A percentile compares a stretch with the other conserved stretches of the same genome.
phyloP scores from a whole-genome alignment of 2,888 invertebrate species.

The Drosophila gaucha region DNA sequence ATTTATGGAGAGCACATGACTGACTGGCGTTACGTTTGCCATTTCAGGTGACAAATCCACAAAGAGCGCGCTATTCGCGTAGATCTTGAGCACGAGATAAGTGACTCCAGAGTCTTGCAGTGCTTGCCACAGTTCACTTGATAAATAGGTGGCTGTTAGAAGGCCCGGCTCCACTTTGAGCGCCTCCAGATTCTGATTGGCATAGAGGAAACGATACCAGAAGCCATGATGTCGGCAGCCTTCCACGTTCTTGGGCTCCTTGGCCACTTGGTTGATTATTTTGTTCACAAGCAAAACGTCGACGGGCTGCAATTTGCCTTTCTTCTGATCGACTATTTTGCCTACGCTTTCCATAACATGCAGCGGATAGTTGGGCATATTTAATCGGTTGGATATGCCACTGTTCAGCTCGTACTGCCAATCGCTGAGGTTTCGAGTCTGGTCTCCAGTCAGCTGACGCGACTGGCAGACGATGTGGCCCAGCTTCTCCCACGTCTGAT shows the following conservation, averaged over 20 bases:
- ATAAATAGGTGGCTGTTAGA: constrained; percentile 16
- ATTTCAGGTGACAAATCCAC: neutral
- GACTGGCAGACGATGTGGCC: constrained; percentile 13
- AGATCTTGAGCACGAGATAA: constrained; percentile 30
- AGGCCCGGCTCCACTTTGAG: constrained; percentile 21
- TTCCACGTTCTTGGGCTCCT: neutral
- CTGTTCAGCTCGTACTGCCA: constrained; percentile 1
- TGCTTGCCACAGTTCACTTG: constrained; percentile 7
- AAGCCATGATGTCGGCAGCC: constrained; percentile 10
- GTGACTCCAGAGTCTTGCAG: constrained; percentile 4
- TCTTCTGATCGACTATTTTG: neutral
- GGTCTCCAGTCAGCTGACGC: neutral
- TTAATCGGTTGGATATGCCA: neutral
- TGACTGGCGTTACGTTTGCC: neutral
- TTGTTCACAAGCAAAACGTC: constrained; percentile 27
- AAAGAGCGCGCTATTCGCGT: constrained; percentile 32
- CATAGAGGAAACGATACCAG: constrained; percentile 34
- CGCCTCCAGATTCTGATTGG: constrained; percentile 17
- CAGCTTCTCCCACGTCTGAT: constrained; percentile 17
- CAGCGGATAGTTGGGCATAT: neutral
- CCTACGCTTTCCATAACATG: neutral
- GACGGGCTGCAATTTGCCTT: neutral
- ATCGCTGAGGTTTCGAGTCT: constrained; percentile 4
- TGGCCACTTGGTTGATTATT: constrained; percentile 13
- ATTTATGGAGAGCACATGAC: constrained; percentile 27